These are phyloP conservation scores for Galaxias olidus DNA, from an alignment of 2,797 vertebrate species.

Conservation along the genomic window DNA sequence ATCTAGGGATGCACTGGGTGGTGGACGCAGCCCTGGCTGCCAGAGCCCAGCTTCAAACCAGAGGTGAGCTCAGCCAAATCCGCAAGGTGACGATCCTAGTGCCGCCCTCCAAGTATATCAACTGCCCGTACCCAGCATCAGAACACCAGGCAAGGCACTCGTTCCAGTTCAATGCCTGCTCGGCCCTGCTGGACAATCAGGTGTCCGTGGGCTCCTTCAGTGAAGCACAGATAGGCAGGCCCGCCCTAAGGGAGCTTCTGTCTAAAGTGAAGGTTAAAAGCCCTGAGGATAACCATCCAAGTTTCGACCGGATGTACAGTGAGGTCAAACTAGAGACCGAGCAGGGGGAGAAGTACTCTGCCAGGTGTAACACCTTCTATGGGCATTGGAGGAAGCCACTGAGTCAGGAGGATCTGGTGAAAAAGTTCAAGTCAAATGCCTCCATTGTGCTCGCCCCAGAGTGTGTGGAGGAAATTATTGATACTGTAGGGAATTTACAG, in stretches of 20 bases:
- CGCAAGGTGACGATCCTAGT: constrained; percentile 77
- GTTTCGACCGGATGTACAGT: constrained; percentile 88
- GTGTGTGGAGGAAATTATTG: constrained; percentile 75
- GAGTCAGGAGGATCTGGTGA: constrained; percentile 78
- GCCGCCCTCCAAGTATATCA: constrained; percentile 83
- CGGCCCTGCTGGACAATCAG: constrained; percentile 80
- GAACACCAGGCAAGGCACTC: constrained; percentile 94
- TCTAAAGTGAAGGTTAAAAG: constrained; percentile 77
- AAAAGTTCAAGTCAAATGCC: constrained; percentile 84
- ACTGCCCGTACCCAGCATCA: constrained; percentile 80
- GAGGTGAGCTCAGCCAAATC: constrained; percentile 55
- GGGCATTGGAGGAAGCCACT: constrained; percentile 95
- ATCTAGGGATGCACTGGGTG: constrained; percentile 91
- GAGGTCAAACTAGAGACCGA: constrained; percentile 70
- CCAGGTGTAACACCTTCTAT: constrained; percentile 84
- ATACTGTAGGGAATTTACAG: constrained; percentile 78
- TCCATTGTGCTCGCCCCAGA: constrained; percentile 66
- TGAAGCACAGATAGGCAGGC: constrained; percentile 61
- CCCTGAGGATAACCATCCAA: constrained; percentile 82
- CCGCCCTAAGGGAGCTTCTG: constrained; percentile 75
- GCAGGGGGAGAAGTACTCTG: constrained; percentile 45
- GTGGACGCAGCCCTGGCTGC: constrained; percentile 81
- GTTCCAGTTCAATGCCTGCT: constrained; percentile 89
- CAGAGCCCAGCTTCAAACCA: constrained; percentile 68
- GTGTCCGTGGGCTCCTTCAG: not conserved